Base-by-base conservation (phyloP, 2,888 invertebrate species). In the Drosophila nr. perissopoda region DNA sequence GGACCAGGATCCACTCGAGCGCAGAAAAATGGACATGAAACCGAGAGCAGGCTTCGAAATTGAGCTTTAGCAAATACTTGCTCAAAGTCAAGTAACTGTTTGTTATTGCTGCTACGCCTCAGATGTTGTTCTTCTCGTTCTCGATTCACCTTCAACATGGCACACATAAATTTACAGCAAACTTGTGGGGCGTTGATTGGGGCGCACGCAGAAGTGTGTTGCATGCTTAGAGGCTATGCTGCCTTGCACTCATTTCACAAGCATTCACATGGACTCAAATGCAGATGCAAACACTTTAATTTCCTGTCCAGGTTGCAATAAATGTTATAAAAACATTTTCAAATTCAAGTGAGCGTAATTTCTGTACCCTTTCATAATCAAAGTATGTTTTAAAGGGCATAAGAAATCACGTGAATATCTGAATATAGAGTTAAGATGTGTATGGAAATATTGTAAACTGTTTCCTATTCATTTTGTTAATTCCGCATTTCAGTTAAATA, bases 21-120 rank as follows among this genome's bases (percentile, higher is more conserved):
- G 78, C 66, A 69, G 53, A 57, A 62, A 76, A 83, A 67, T 72
- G 78, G 71, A 78, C 71, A 69, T 71, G 83, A 76, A 77, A 71
- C 87, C 75, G 68, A 70, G 68, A 60, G 56, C 27, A 21, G 57
- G 29, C 27, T 40, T 29, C 45, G 48, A 67, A 60, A 77, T 70
- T 73, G 76, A 82, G 76, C 73, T 63, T 53, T 18, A 36, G 56
- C 60, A 78, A 78, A 78, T 78, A 78, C 72, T 78, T 69, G 66
- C 58, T 62, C 64, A 45, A 65, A 71, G 57, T 42, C 42, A 66
- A 75, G 59, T 52, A 60, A 61, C 38, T 61, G 79, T 31, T 42
- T 60, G 57, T 59, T 62, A 21, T 11, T 38, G 27, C 34, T 33
- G 36, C n/a, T 52, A 27, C 27, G 25, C 25, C 45, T 45, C 25